phyloP scores from a whole-genome alignment of 2,797 vertebrate species.

The Hipposideros larvatus region DNA sequence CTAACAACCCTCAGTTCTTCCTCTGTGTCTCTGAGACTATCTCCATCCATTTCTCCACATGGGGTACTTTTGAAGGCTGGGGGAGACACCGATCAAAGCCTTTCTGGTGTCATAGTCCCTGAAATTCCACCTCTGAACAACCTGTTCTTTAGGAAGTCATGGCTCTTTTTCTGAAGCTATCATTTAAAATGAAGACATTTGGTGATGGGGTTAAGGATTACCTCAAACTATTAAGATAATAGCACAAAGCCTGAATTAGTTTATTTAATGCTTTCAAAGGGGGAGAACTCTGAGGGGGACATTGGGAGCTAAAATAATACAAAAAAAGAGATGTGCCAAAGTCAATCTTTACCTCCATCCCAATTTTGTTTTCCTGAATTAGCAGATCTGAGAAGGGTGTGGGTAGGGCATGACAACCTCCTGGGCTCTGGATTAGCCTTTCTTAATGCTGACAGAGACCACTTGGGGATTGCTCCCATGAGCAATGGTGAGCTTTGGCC shows the following conservation, averaged over 20 bases:
- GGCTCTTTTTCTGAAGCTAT: neutral
- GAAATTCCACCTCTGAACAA: neutral
- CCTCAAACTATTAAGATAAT: neutral
- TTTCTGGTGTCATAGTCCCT: neutral
- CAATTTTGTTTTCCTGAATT: neutral
- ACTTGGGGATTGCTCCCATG: fast-evolving
- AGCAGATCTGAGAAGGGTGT: neutral
- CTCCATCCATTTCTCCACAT: too few species aligned
- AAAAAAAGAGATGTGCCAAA: neutral
- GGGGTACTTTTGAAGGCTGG: neutral
- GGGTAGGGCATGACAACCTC: neutral
- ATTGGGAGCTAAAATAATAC: neutral
- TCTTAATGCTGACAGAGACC: neutral
- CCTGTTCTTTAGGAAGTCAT: neutral
- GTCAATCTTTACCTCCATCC: neutral
- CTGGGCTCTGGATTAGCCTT: neutral
- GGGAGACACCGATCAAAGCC: neutral
- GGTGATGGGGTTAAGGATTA: neutral
- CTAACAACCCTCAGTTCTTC: too few species aligned
- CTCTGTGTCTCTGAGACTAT: too few species aligned
- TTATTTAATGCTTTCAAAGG: neutral
- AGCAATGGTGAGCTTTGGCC: too few species aligned
- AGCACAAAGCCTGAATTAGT: neutral
- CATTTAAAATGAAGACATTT: neutral
- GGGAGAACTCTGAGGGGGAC: neutral